Percentiles rank a stretch among this genome's conserved stretches.
phyloP scores from a whole-genome alignment of 2,888 invertebrate genomes.

The Drosophila rellima region DNA sequence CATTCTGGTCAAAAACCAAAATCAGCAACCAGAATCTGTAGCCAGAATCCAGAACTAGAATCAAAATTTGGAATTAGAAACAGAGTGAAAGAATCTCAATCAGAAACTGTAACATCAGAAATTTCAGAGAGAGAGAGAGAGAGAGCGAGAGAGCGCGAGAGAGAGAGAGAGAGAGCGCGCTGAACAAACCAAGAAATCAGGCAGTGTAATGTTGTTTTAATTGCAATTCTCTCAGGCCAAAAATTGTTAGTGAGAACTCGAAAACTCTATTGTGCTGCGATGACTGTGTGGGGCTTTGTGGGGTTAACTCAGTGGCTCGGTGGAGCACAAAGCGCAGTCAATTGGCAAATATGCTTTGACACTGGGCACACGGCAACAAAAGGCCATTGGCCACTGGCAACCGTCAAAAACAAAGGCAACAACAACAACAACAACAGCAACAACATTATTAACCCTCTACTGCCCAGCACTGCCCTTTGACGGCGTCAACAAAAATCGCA shows the following conservation, averaged over 20 bases:
- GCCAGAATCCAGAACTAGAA: neutral
- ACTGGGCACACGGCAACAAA: slow-evolving; percentile 14
- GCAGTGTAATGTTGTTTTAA: slow-evolving; percentile 51
- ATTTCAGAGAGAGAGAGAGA: neutral
- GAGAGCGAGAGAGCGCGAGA: neutral
- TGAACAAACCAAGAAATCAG: slow-evolving; percentile 53
- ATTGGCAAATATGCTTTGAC: slow-evolving; percentile 39
- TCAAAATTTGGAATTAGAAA: slow-evolving; percentile 7
- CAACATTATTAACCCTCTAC: slow-evolving; percentile 8
- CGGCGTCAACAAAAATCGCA: too few species aligned
- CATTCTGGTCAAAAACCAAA: slow-evolving; percentile 2
- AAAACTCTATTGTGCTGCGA: neutral
- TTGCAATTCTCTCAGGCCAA: slow-evolving; percentile 34
- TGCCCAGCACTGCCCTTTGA: too few species aligned
- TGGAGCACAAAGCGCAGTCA: slow-evolving; percentile 20
- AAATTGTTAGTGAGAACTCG: neutral
- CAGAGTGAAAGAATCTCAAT: slow-evolving; percentile 6
- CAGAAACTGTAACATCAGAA: slow-evolving; percentile 2
- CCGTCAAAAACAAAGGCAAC: slow-evolving; percentile 1
- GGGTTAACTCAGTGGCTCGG: neutral
- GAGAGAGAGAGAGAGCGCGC: neutral
- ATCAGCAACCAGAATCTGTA: slow-evolving; percentile 1
- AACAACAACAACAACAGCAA: neutral
- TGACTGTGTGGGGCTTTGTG: neutral
- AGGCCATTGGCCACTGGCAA: slow-evolving; percentile 5